A percentile compares a stretch with the other conserved stretches of the same genome.
Evolutionary conservation across 2,888 invertebrate genomes (phyloP).

Genomic region (Eupithecia centaureata): DNA sequence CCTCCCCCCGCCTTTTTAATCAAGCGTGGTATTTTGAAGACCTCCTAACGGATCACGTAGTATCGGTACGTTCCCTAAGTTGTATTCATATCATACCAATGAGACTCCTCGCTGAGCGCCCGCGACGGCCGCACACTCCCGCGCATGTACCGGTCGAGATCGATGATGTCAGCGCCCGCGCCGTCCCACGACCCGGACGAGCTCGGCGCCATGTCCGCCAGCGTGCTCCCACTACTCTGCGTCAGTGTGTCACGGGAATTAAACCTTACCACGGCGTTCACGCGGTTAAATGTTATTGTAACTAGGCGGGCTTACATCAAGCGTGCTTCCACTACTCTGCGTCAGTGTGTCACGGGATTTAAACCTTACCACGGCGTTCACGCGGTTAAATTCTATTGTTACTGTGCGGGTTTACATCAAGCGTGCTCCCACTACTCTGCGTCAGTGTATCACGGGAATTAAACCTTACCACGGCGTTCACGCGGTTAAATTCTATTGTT

Average conservation of each 20-base stretch:
- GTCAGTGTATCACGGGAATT: conserved; percentile 23
- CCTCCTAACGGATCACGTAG: too few relatives aligned
- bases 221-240: conserved; percentile 16
- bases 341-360: conserved; percentile 23
- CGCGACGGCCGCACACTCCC: conserved; percentile 56
- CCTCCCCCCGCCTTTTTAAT: too few relatives aligned
- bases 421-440: conserved; percentile 16
- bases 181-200: conserved; percentile 49
- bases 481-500: too few relatives aligned
- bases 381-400: too few relatives aligned
- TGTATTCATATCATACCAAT: conserved; percentile 5
- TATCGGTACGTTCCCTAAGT: too few relatives aligned
- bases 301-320: too few relatives aligned
- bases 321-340: conserved; percentile 16
- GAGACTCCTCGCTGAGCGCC: conserved; percentile 29
- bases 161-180: conserved; percentile 65
- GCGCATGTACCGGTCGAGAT: conserved; percentile 74
- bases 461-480: too few relatives aligned
- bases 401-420: too few relatives aligned
- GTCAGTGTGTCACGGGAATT: conserved; percentile 23
- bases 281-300: too few relatives aligned
- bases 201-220: conserved; percentile 46
- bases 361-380: too few relatives aligned
- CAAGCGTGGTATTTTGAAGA: too few relatives aligned
- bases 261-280: too few relatives aligned